phyloP scores from a whole-genome alignment of 2,113 vertebrate species.

The Halcyon senegalensis region DNA sequence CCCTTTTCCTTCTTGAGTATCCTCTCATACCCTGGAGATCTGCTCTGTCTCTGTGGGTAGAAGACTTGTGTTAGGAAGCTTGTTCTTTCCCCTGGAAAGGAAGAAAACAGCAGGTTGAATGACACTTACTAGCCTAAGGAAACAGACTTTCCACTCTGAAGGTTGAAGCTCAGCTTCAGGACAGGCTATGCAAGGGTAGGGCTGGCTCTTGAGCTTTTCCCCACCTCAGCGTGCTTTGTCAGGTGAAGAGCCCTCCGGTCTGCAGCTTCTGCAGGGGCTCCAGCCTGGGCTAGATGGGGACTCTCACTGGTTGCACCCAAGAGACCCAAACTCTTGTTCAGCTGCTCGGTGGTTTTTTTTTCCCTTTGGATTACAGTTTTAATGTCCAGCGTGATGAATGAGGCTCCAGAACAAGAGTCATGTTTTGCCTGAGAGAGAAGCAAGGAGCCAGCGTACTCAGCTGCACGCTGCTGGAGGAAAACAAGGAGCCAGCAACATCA shows the following conservation, averaged over 20 bases:
- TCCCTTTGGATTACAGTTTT: not conserved
- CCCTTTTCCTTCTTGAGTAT: not conserved
- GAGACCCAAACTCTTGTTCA: not conserved
- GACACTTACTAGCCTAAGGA: not conserved
- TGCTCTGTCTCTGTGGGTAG: not conserved
- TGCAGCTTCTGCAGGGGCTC: not conserved
- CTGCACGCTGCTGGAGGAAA: not conserved
- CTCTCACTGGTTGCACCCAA: not conserved
- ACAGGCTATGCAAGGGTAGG: not conserved
- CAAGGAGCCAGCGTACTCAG: not conserved
- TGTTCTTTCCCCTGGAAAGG: not conserved
- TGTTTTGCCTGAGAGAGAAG: not conserved
- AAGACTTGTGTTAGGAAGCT: not conserved
- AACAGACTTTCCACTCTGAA: not conserved
- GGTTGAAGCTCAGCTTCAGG: not conserved
- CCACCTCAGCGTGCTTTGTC: fast-evolving
- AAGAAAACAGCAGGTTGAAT: not conserved
- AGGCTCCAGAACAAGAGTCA: not conserved
- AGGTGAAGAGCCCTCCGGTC: not conserved
- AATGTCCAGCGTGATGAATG: not conserved
- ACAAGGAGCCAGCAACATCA: not conserved
- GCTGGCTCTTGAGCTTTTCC: not conserved
- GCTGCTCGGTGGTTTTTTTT: too few relatives aligned
- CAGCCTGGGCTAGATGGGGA: not conserved
- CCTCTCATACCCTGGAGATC: not conserved